Percentiles rank a stretch among this genome's conserved stretches.
These are phyloP conservation scores for Platynereis dumerilii DNA, from an alignment of 2,888 invertebrate species.

Conservation along the genomic window DNA sequence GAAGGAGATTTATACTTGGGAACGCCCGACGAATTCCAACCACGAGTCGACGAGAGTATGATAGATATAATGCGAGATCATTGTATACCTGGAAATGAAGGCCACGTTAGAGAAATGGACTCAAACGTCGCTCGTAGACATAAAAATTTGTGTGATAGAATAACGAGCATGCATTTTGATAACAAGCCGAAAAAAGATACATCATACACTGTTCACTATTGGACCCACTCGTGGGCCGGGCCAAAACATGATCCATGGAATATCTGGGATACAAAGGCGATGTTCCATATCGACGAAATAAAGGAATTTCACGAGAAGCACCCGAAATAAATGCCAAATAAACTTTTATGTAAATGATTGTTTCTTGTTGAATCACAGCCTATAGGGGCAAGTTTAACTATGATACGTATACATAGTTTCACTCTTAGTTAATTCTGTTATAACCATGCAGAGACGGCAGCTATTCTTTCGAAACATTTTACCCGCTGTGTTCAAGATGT, in stretches of 20 bases:
- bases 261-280: constrained; percentile 6
- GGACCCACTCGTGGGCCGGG: constrained; percentile 39
- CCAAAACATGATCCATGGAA: constrained; percentile 31
- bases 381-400: background rate
- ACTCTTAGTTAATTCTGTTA: background rate
- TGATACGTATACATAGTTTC: too few relatives aligned
- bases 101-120: constrained; percentile 4
- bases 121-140: constrained; percentile 9
- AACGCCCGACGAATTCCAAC: constrained; percentile 33
- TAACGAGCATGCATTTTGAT: constrained; percentile 11
- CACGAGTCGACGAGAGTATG: constrained; percentile 31
- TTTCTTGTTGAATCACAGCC: too few relatives aligned
- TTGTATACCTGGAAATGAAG: constrained; percentile 21
- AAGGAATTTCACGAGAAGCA: background rate
- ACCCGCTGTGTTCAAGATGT: too few relatives aligned
- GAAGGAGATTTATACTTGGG: constrained; percentile 18
- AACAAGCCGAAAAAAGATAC: background rate
- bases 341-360: too few relatives aligned
- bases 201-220: constrained; percentile 34
- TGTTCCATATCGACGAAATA: background rate
- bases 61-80: constrained; percentile 31
- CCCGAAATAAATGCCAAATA: background rate
- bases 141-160: constrained; percentile 22
- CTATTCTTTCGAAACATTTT: too few relatives aligned
- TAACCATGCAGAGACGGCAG: background rate